phyloP scores from a whole-genome alignment of 2,797 vertebrate species.

The Aldrovandia affinis region DNA sequence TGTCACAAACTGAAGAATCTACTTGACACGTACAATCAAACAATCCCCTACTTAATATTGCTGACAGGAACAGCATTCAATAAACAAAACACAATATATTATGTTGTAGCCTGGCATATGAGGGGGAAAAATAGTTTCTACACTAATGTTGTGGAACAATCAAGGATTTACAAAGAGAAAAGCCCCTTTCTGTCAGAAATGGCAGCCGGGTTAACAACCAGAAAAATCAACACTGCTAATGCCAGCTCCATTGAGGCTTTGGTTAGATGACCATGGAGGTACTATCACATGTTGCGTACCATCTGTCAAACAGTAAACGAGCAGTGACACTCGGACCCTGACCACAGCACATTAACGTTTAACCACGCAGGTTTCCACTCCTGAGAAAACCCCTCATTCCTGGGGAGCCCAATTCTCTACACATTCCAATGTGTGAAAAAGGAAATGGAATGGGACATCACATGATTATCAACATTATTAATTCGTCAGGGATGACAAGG shows the following conservation, averaged over 20 bases:
- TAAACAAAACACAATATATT: neutral
- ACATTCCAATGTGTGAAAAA: neutral
- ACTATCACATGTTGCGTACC: neutral
- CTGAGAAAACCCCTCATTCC: neutral
- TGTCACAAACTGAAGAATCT: no score
- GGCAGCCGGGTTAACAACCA: neutral
- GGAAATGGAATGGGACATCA: neutral
- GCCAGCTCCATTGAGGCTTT: neutral
- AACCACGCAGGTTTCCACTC: neutral
- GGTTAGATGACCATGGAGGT: neutral
- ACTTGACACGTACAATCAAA: neutral
- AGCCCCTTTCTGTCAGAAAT: neutral
- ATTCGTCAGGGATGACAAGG: neutral
- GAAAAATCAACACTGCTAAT: neutral
- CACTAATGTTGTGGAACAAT: neutral
- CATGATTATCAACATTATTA: neutral
- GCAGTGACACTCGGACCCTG: neutral
- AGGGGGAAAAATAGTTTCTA: neutral
- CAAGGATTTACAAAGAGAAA: constrained; percentile 1
- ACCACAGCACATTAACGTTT: neutral
- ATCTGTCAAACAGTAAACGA: neutral
- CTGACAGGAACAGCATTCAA: neutral
- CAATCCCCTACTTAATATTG: neutral
- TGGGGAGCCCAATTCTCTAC: neutral
- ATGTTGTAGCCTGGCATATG: neutral